Evolutionary conservation across 1,140 invertebrate species (phyloP).

Genomic region (Brachionus koreanus): DNA sequence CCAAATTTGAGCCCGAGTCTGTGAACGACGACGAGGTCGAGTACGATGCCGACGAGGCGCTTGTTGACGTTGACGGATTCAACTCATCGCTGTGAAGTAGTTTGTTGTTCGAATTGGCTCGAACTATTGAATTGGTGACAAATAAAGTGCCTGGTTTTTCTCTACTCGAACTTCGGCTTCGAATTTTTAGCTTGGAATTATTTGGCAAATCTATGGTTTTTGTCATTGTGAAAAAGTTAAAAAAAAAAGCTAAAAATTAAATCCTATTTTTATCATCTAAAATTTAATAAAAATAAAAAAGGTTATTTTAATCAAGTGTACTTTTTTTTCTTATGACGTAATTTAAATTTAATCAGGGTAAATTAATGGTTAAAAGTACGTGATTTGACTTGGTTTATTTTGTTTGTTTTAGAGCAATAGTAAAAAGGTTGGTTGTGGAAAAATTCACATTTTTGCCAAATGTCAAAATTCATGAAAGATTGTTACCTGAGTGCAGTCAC

Average conservation of each 20-base stretch:
- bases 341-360: neutral
- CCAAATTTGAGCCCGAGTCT: neutral
- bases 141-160: neutral
- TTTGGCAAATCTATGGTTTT: neutral
- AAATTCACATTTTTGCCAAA: neutral
- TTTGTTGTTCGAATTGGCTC: neutral
- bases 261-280: neutral
- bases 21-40: neutral
- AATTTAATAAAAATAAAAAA: neutral
- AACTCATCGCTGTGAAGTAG: neutral
- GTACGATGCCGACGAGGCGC: neutral
- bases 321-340: neutral
- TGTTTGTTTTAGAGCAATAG: no score
- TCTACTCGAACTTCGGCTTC: neutral
- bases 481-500: neutral
- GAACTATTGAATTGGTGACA: neutral
- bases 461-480: neutral
- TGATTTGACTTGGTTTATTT: neutral
- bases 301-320: neutral
- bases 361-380: neutral
- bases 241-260: neutral
- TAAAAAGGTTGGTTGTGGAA: neutral
- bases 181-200: neutral
- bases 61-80: neutral
- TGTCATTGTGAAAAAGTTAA: neutral